A percentile compares a stretch with the other conserved stretches of the same genome.
Conservation (phyloP, 2,113 vertebrate genomes). For the Corythoichthys haematopterus region DNA sequence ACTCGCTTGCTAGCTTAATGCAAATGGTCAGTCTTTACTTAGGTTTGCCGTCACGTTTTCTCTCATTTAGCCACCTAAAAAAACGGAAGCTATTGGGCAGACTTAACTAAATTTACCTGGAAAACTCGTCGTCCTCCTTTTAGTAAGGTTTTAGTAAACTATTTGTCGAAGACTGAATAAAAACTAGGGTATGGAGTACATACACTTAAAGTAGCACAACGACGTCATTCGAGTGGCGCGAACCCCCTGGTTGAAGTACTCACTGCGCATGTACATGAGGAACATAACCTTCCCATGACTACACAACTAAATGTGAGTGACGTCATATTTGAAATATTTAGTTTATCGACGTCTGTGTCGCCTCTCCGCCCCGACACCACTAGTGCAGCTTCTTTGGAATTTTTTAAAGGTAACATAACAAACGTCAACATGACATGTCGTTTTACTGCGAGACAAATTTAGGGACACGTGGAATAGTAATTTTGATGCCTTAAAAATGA, state of each 20-base stretch:
- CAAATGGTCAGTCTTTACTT: not conserved
- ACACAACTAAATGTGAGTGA: not conserved
- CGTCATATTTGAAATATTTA: not conserved
- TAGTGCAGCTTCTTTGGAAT: too few relatives aligned
- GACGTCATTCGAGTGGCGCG: not conserved
- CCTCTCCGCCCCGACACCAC: too few relatives aligned
- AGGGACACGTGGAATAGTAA: not conserved
- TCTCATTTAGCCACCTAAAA: not conserved
- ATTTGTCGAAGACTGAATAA: not conserved
- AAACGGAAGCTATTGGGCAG: not conserved
- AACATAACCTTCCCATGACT: not conserved
- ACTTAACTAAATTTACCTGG: not conserved
- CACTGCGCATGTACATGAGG: not conserved
- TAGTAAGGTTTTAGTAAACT: not conserved
- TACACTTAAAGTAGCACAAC: not conserved
- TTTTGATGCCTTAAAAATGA: not conserved
- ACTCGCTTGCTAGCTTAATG: not conserved
- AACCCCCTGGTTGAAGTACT: not conserved
- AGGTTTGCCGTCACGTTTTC: not conserved
- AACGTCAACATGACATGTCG: not conserved
- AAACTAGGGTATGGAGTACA: not conserved
- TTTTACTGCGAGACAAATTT: not conserved
- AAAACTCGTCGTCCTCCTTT: not conserved
- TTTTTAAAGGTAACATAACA: not conserved
- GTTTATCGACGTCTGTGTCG: not conserved